Percentiles rank a stretch among this genome's conserved stretches.
phyloP scores from a whole-genome alignment of 2,797 vertebrate species.

The Rhinogobio ventralis region DNA sequence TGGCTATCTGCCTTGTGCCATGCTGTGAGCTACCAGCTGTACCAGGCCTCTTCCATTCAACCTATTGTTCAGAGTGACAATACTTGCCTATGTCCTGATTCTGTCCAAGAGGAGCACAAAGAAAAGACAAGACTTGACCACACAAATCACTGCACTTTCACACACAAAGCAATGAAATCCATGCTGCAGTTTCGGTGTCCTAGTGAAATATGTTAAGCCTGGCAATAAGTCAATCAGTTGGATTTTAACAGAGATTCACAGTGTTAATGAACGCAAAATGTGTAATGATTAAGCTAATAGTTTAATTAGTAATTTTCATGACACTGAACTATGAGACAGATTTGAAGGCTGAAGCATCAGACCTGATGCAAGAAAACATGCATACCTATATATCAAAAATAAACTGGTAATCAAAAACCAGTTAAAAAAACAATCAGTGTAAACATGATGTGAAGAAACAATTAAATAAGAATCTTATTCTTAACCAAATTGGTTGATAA shows the following conservation, averaged over 20 bases:
- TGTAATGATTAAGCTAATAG: conserved; percentile 30
- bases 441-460: background rate
- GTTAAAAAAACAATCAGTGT: background rate
- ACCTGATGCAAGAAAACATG: conserved; percentile 4
- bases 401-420: background rate
- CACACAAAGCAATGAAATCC: conserved; percentile 21
- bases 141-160: conserved; percentile 25
- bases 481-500: background rate
- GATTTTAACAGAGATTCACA: conserved; percentile 27
- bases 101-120: conserved; percentile 34
- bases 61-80: conserved; percentile 38
- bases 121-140: conserved; percentile 39
- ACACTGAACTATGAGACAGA: conserved; percentile 1
- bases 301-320: conserved; percentile 25
- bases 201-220: conserved; percentile 24
- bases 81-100: conserved; percentile 48
- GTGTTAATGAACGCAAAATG: background rate
- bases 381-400: background rate
- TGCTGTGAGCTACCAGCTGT: conserved; percentile 57
- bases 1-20: conserved; percentile 46
- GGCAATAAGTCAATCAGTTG: conserved; percentile 2
- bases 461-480: background rate
- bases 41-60: conserved; percentile 55
- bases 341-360: background rate
- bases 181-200: conserved; percentile 25